Conservation (phyloP, 2,888 invertebrate species). For the Diaprepes abbreviatus region DNA sequence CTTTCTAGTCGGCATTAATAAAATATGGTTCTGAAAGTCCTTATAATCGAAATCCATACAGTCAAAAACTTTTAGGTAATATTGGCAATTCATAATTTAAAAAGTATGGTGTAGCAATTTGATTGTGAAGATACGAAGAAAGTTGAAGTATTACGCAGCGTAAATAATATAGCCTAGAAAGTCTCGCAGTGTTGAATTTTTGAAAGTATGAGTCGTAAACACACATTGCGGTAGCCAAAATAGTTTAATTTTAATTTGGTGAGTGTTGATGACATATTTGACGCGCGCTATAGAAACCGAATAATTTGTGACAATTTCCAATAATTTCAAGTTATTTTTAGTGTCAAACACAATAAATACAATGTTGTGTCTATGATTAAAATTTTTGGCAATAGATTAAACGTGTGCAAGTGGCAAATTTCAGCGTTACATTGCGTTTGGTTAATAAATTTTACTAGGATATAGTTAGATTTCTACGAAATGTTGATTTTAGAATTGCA, state of each 20-base stretch:
- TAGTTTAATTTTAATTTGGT: neutral
- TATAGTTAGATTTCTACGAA: slow-evolving; percentile 3
- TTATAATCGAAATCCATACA: too few relatives aligned
- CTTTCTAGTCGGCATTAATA: too few relatives aligned
- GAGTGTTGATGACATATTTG: neutral
- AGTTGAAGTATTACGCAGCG: too few relatives aligned
- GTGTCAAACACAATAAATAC: slow-evolving; percentile 1
- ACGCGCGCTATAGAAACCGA: neutral
- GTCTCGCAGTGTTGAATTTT: too few relatives aligned
- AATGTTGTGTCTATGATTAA: slow-evolving; percentile 9
- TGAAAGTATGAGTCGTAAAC: too few relatives aligned
- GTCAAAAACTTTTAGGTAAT: too few relatives aligned
- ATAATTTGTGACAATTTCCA: neutral
- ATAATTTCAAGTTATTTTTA: slow-evolving; percentile 9
- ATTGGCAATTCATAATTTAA: too few relatives aligned
- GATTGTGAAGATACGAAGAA: too few relatives aligned
- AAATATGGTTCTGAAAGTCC: too few relatives aligned
- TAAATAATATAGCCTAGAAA: too few relatives aligned
- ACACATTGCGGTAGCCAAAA: too few relatives aligned
- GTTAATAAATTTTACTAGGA: neutral
- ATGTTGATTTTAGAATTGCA: neutral
- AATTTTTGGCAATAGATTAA: slow-evolving; percentile 11
- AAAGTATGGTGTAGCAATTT: too few relatives aligned
- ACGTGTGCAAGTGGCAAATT: neutral
- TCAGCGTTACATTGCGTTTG: neutral